These are phyloP conservation scores for Pomatostomus ruficeps DNA, from an alignment of 2,113 vertebrate genomes.

Conservation along the genomic window DNA sequence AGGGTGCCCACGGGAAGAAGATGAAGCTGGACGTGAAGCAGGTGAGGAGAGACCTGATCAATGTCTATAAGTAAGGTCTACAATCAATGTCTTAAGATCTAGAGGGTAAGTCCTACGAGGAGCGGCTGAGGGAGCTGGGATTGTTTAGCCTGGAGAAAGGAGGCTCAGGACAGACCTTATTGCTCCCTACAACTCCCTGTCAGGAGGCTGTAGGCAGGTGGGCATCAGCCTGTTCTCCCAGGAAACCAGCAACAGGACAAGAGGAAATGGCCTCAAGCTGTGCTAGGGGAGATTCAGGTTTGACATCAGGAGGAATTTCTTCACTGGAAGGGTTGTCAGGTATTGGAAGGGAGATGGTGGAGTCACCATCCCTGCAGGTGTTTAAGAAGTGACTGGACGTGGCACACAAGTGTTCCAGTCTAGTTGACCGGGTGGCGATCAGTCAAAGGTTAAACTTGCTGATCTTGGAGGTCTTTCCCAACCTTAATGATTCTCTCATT, in stretches of 20 bases:
- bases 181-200: not conserved
- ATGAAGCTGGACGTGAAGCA: slow-evolving; percentile 72
- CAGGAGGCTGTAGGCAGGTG: not conserved
- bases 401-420: not conserved
- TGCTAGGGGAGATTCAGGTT: not conserved
- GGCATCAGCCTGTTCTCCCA: not conserved
- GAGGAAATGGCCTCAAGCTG: not conserved
- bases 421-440: not conserved
- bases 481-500: not conserved
- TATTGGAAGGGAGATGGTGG: not conserved
- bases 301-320: not conserved
- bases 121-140: not conserved
- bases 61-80: not conserved
- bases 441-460: not conserved
- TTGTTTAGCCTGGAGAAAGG: not conserved
- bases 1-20: slow-evolving; percentile 65
- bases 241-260: not conserved
- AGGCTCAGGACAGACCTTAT: not conserved
- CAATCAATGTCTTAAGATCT: not conserved
- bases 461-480: not conserved
- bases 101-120: not conserved
- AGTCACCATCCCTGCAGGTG: not conserved
- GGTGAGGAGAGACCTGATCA: slow-evolving; percentile 24
- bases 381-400: not conserved
- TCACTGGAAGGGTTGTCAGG: not conserved